These are phyloP conservation scores for Augochlora pura DNA, from an alignment of 1,140 invertebrate genomes.

Conservation along the genomic window DNA sequence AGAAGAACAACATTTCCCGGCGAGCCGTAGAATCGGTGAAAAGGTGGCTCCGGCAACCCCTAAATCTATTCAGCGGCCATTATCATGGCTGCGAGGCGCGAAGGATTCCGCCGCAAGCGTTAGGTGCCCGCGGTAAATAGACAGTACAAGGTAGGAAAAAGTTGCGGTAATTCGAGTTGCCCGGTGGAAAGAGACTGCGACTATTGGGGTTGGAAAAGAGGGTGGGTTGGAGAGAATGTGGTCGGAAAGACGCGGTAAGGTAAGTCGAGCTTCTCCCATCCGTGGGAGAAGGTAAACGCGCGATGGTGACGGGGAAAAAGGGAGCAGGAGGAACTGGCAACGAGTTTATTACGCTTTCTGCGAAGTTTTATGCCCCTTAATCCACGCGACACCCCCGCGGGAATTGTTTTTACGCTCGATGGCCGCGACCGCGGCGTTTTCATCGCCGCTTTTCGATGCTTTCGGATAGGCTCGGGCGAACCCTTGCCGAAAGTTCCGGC, in stretches of 20 bases:
- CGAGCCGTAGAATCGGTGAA: too few species aligned
- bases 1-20: too few species aligned
- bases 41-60: too few species aligned
- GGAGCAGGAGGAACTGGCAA: not conserved
- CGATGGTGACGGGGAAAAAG: not conserved
- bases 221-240: not conserved
- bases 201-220: not conserved
- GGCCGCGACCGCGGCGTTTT: constrained; percentile 51
- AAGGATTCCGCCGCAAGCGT: not conserved
- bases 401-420: constrained; percentile 57
- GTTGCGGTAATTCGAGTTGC: constrained; percentile 38
- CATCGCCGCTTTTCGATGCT: constrained; percentile 18
- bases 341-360: constrained; percentile 52
- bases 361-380: constrained; percentile 68
- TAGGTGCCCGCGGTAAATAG: constrained; percentile 23
- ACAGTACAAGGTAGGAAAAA: constrained; percentile 36
- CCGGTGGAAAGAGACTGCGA: not conserved
- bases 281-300: not conserved
- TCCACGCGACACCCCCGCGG: constrained; percentile 58
- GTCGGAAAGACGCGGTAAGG: not conserved
- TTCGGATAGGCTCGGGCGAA: constrained; percentile 14
- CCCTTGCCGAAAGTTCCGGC: constrained; percentile 13
- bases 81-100: not conserved
- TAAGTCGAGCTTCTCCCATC: constrained; percentile 44
- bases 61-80: not conserved